These are phyloP conservation scores for Dione juno DNA, from an alignment of 2,888 invertebrate genomes.

Conservation along the genomic window DNA sequence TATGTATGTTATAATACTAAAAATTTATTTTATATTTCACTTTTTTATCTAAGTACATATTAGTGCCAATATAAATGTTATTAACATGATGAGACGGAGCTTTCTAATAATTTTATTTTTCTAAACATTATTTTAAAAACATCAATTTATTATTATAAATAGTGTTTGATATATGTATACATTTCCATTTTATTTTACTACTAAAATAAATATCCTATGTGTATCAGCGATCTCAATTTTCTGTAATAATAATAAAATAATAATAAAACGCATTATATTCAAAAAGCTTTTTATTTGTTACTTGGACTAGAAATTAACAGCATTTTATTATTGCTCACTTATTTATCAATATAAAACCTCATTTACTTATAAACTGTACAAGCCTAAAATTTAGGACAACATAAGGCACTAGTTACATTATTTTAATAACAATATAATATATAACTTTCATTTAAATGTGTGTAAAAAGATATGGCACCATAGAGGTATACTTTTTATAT, in stretches of 20 bases:
- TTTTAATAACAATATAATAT: constrained; percentile 19
- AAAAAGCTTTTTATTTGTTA: constrained; percentile 76
- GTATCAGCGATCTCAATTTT: constrained; percentile 12
- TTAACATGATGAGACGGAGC: no score
- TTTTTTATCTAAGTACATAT: no score
- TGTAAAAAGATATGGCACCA: constrained; percentile 25
- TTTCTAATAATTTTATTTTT: no score
- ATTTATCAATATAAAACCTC: constrained; percentile 59
- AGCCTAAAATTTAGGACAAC: constrained; percentile 56
- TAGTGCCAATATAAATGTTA: no score
- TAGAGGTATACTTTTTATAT: constrained; percentile 8
- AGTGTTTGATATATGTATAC: no score
- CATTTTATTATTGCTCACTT: constrained; percentile 61
- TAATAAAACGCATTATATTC: constrained; percentile 51
- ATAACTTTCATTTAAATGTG: constrained; percentile 9
- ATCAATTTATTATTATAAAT: no score
- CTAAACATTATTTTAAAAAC: no score
- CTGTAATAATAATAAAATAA: constrained; percentile 2
- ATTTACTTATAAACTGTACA: constrained; percentile 34
- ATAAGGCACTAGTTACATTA: constrained; percentile 61
- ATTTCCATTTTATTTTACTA: neutral
- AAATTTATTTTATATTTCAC: no score
- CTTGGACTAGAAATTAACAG: constrained; percentile 75
- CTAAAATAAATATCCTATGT: neutral
- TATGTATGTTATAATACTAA: no score